A percentile compares a stretch with the other conserved stretches of the same genome.
phyloP scores from a whole-genome alignment of 2,113 vertebrate species.

The Panthera tigris region DNA sequence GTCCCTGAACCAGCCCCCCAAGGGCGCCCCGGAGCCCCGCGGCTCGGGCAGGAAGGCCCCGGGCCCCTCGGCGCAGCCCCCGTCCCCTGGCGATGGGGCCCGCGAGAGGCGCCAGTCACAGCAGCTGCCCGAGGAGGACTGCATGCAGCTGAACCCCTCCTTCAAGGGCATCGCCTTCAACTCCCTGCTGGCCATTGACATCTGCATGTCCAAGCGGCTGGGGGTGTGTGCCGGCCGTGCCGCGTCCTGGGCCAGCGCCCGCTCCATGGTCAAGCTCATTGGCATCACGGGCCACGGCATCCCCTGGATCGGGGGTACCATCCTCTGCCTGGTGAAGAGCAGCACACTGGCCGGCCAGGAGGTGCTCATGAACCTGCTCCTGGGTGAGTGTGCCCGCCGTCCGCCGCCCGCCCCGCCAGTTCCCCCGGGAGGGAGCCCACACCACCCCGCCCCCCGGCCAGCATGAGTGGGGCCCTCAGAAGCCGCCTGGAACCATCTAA shows the following conservation, averaged over 20 bases:
- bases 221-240: constrained; percentile 92
- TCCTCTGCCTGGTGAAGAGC: constrained; percentile 95
- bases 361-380: constrained; percentile 96
- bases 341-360: constrained; percentile 96
- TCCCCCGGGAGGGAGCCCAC: not conserved
- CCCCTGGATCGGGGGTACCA: constrained; percentile 95
- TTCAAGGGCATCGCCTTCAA: constrained; percentile 96
- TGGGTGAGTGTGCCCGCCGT: constrained; percentile 89
- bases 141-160: constrained; percentile 98
- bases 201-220: constrained; percentile 96
- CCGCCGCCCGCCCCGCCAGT: not conserved
- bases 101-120: constrained; percentile 89
- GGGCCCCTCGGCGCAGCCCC: constrained; percentile 75
- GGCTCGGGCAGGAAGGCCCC: constrained; percentile 81
- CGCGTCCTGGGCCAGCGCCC: constrained; percentile 94
- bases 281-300: constrained; percentile 95
- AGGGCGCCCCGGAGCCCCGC: constrained; percentile 84
- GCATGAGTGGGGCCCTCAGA: not conserved
- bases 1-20: constrained; percentile 91
- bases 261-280: constrained; percentile 94
- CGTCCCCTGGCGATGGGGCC: constrained; percentile 79
- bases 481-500: not conserved
- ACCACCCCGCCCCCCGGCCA: not conserved
- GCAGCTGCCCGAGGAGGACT: constrained; percentile 95
- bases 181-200: constrained; percentile 96